Percentiles rank a stretch among this genome's conserved stretches.
These are phyloP conservation scores for Hydrolagus colliei DNA, from an alignment of 2,797 vertebrate species.

Conservation along the genomic window DNA sequence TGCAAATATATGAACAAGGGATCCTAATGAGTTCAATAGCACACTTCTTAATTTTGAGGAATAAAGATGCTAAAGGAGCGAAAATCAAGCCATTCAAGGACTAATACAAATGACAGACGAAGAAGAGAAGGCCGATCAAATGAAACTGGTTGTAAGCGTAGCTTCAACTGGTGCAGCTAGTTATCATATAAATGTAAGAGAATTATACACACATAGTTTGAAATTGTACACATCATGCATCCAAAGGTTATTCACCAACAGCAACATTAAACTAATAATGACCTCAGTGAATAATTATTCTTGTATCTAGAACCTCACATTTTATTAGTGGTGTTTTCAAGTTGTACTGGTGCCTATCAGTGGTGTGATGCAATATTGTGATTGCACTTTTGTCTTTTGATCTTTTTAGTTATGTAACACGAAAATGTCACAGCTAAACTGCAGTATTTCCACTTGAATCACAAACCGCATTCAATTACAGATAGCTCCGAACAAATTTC, in stretches of 20 bases:
- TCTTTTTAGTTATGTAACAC: background rate
- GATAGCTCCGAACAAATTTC: background rate
- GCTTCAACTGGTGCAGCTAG: background rate
- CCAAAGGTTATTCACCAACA: background rate
- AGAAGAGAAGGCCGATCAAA: too few relatives aligned
- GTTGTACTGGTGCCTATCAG: background rate
- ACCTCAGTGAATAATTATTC: too few relatives aligned
- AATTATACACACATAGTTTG: background rate
- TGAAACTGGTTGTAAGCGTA: too few relatives aligned
- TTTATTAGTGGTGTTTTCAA: background rate
- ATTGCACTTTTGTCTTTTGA: background rate
- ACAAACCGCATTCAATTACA: background rate
- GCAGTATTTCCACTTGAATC: background rate
- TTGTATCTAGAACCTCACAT: background rate
- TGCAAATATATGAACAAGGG: too few relatives aligned
- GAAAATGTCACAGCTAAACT: conserved; percentile 3
- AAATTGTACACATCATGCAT: background rate
- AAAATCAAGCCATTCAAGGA: background rate
- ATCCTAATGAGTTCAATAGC: too few relatives aligned
- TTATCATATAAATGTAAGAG: background rate
- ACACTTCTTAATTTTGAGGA: too few relatives aligned
- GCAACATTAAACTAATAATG: background rate
- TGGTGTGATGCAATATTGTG: background rate
- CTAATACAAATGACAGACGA: background rate
- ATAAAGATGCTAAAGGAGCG: background rate